These are phyloP conservation scores for Aythya baeri DNA, from an alignment of 2,113 vertebrate genomes.

Conservation along the genomic window DNA sequence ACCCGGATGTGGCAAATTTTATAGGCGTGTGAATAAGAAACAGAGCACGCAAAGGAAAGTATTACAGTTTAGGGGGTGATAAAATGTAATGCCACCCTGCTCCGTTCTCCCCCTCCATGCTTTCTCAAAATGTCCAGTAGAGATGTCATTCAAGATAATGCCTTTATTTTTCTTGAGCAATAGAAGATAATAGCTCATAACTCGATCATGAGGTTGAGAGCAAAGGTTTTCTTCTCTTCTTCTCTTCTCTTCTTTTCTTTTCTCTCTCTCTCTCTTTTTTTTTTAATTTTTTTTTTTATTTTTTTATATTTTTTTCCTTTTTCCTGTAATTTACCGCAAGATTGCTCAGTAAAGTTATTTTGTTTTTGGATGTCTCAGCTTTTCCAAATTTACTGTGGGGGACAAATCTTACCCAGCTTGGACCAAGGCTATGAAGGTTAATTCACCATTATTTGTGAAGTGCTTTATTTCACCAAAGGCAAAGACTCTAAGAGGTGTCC, in stretches of 20 bases:
- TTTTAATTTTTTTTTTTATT: background rate
- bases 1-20: conserved; percentile 23
- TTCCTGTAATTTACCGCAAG: background rate
- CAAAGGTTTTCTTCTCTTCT: background rate
- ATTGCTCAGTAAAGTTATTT: background rate
- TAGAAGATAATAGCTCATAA: background rate
- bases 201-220: background rate
- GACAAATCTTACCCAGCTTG: background rate
- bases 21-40: conserved; percentile 20
- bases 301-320: background rate
- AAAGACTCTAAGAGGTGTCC: background rate
- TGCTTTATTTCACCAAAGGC: background rate
- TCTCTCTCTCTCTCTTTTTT: background rate
- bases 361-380: background rate
- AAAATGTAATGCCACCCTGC: conserved; percentile 44
- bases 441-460: background rate
- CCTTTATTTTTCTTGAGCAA: background rate
- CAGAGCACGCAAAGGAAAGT: conserved; percentile 56
- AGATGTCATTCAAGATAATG: background rate
- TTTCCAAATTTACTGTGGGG: background rate
- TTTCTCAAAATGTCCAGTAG: background rate
- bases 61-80: conserved; percentile 8
- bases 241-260: background rate
- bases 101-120: background rate
- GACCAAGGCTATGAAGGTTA: background rate